phyloP scores from a whole-genome alignment of 2,113 vertebrate genomes.

The Pygoscelis adeliae region DNA sequence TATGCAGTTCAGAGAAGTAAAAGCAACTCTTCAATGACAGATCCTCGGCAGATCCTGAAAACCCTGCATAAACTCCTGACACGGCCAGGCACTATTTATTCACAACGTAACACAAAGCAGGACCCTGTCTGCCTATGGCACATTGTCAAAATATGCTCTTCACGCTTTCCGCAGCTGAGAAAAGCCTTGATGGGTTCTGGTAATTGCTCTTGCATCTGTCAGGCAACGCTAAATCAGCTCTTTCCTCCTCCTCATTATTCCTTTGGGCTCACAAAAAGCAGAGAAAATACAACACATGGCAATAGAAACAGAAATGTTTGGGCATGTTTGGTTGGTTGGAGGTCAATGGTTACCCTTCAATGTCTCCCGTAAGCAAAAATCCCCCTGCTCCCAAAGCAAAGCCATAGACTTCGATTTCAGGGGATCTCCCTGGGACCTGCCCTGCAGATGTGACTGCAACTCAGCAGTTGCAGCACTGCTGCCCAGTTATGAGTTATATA shows the following conservation, averaged over 20 bases:
- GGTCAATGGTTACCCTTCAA: neutral
- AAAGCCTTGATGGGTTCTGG: constrained; percentile 16
- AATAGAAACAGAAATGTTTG: neutral
- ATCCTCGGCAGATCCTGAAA: neutral
- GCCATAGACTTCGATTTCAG: neutral
- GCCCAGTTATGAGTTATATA: neutral
- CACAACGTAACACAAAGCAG: constrained; percentile 23
- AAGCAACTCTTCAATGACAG: neutral
- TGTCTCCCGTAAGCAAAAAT: neutral
- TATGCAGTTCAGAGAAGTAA: neutral
- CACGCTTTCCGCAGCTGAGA: neutral
- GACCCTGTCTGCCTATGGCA: constrained; percentile 3
- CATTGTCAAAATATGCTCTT: neutral
- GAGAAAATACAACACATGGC: neutral
- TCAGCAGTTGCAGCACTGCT: neutral
- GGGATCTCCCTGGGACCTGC: neutral
- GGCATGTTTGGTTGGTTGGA: neutral
- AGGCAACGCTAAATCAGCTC: neutral
- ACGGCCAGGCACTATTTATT: neutral
- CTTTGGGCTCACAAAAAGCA: neutral
- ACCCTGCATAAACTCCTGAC: neutral
- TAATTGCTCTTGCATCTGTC: neutral
- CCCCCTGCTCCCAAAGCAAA: neutral
- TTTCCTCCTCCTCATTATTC: neutral
- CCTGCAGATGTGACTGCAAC: neutral